Evolutionary conservation across 2,888 invertebrate species (phyloP), one percentile per base, ranked within the genome.

Genomic region (Flabesymbios commensalis): DNA sequence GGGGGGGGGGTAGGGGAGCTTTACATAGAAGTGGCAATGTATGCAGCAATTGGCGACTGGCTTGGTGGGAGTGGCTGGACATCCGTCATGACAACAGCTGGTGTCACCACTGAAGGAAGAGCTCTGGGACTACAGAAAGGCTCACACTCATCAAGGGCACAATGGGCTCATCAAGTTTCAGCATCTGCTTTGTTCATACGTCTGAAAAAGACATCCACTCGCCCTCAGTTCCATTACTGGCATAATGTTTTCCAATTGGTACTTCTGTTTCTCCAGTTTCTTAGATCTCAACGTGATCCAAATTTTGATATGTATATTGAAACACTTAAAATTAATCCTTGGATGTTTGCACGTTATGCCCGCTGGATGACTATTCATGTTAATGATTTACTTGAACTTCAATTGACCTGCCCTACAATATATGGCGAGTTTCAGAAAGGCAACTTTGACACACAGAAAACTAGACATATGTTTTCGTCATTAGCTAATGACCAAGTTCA

Each of bases 31-130:
- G 56, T 59, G 59, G 54, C 59, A 32, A 7, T 45, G 24, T 17
- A 47, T 5, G 49, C 19, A 10, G 31, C 31, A 3, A 19, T 49
- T 7, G 58, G 61, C 3, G 36, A 48, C 17, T 48, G 36, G 39
- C 32, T 61, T 17, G 48, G 60, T 17, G 45, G 41, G 7, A 49
- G 41, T 60, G 58, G 61, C 3, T 60, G 61, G 57, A n/a, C 39
- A 3, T 53, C 22, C 10, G 32, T 19, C 7, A 32, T 53, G 36
- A 36, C 53, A 36, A 22, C 32, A 36, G 36, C 36, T 10, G 7
- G 36, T 22, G 36, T 53, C 7, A 53, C 53, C 5, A 36, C 36
- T 24, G 36, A 32, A 19, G 53, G 36, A 10, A 53, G 24, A 53
- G 53, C 53, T 7, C 36, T 36, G 7, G 36, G n/a, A 7, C 36